Base-by-base conservation (phyloP, 2,797 vertebrate species). In the Lithobates pipiens region DNA sequence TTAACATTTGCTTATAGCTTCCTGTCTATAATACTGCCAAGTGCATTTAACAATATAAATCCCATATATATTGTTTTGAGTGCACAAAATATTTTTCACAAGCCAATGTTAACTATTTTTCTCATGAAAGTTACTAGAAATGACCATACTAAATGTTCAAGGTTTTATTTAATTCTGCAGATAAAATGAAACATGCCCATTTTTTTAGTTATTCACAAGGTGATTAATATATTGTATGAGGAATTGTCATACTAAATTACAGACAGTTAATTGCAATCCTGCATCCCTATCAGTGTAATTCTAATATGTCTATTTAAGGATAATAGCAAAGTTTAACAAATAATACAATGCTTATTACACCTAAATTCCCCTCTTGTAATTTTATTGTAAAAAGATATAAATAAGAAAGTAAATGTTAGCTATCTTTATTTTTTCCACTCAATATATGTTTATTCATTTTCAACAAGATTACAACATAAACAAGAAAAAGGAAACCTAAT, bases 181-280 rank as follows among this genome's bases (percentile, higher is more conserved):
- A 70, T 67, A 70, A 50, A 34, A 9, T 82, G 16, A 34, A 82
- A 74, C 67, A 72, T 77, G 46, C 34, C 63, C 15, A 73, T 54
- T 67, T 71, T 57, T 85, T 85, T 80, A 80, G 75, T 85, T 42
- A 79, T 68, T 50, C 69, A 79, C 70, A n/a, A 75, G 70, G 27
- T 10, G 65, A 85, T 85, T 76, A 85, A 80, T 85, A 75, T 34
- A 85, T 36, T 16, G 32, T 57, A 85, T 75, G 68, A 80, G 39
- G 57, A 75, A 68, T 75, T 80, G 71, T 21, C 77, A 80, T 74
- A 36, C 27, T 29, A 80, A 67, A 80, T 77, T 71, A 80, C 57
- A 85, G 79, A 75, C 2, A 75, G 39, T 23, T 46, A 57, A 68
- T 44, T 84, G 44, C 54, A 77, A 32, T 72, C 76, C 76, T 73